Evolutionary conservation across 2,113 vertebrate genomes (phyloP).

Genomic region (Onychostruthus taczanowskii): DNA sequence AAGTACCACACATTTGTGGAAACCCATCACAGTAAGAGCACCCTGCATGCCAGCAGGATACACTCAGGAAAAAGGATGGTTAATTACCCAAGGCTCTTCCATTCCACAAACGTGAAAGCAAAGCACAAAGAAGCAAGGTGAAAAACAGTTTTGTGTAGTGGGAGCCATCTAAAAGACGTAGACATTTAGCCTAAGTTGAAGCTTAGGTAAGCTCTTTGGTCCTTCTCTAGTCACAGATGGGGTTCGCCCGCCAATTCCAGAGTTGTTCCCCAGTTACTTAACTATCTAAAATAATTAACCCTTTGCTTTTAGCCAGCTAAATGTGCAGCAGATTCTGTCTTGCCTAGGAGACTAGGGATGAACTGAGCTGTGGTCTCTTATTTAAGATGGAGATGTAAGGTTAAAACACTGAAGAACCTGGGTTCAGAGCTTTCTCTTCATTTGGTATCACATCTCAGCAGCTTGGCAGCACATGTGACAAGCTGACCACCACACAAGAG

Average conservation of each 20-base stretch:
- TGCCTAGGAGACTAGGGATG: not conserved
- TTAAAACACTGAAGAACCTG: not conserved
- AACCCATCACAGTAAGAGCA: not conserved
- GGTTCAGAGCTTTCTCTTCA: not conserved
- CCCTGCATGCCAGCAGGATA: not conserved
- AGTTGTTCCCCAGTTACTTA: not conserved
- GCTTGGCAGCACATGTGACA: fast-evolving
- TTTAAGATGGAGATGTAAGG: not conserved
- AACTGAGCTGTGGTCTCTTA: not conserved
- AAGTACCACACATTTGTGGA: not conserved
- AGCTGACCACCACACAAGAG: not conserved
- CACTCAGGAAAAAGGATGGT: not conserved
- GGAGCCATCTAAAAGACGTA: not conserved
- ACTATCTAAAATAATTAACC: not conserved
- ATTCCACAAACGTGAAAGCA: not conserved
- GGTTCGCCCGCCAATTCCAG: not conserved
- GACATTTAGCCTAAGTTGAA: not conserved
- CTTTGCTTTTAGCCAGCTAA: not conserved
- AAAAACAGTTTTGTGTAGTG: not conserved
- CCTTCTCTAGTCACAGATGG: not conserved
- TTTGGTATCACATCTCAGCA: not conserved
- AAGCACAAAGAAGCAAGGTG: not conserved
- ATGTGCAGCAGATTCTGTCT: not conserved
- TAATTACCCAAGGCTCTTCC: not conserved
- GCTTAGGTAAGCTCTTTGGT: not conserved